Base-by-base conservation (phyloP, 2,797 vertebrate species). In the Leptodactylus fallax region DNA sequence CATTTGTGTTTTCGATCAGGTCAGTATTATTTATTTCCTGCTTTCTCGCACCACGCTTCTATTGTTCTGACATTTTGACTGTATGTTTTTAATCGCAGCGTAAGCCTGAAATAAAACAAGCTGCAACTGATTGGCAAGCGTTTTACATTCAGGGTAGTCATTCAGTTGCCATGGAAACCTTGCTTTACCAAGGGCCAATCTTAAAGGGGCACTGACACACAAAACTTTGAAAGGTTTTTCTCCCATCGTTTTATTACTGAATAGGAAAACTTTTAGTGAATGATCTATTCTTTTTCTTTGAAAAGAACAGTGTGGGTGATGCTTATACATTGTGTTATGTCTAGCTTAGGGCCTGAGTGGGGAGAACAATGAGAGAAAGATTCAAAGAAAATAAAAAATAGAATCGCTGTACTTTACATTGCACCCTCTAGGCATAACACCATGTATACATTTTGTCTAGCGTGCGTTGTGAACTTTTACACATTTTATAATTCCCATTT, bases 141-240 rank as follows among this genome's bases (percentile, higher is more conserved):
- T 56, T 67, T 74, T 89, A 63, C 71, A 82, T 81, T 81, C 83
- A 47, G 9, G 49, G 56, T 76, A 89, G 79, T 86, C 79, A 86
- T 55, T n/a, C 72, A 77, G 87, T 89, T 89, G 60, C 67, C 67
- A 89, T 89, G 71, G 87, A 86, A 89, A 89, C 87, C 9, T 80
- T 81, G 76, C 19, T 58, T 79, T 77, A 61, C 61, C 61, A 6
- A 89, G 60, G 83, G 60, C 49, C 69, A 89, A 81, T 60, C 36
- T 77, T 76, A 55, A 82, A 85, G 77, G 79, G 36, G 72, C 77
- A 49, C 19, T 85, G 36, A 23, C n/a, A 11, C 56, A 27, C 81
- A 76, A 49, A 51, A 76, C 72, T 51, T 76, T 51, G 5, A 49
- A 72, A 72, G 36, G 47, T 76, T 76, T 51, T 49, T 67, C 25